Conservation (phyloP, 1,140 invertebrate genomes). For the Hyphantria cunea region DNA sequence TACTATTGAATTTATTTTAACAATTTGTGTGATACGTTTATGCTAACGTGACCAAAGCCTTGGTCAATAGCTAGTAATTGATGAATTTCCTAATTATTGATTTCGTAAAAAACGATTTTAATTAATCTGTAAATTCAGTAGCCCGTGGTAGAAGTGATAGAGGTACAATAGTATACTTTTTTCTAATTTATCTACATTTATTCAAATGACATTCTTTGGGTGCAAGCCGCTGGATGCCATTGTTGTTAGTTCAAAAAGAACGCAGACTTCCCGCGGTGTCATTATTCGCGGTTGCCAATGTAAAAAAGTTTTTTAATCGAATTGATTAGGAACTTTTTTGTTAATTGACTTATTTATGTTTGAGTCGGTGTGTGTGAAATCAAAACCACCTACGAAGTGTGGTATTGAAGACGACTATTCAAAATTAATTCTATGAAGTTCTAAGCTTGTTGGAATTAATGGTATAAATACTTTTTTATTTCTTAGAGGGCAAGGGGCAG, state of each 20-base stretch:
- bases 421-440: too few relatives aligned
- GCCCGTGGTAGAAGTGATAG: constrained; percentile 42
- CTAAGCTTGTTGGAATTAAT: too few relatives aligned
- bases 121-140: constrained; percentile 63
- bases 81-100: too few relatives aligned
- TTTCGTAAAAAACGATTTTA: background rate
- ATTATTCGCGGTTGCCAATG: constrained; percentile 71
- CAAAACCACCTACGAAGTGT: constrained; percentile 18
- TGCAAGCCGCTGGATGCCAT: constrained; percentile 66
- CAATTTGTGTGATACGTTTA: too few relatives aligned
- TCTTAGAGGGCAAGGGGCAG: too few relatives aligned
- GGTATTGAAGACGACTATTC: too few relatives aligned
- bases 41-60: too few relatives aligned
- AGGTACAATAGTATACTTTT: constrained; percentile 52
- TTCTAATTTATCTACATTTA: constrained; percentile 45
- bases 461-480: too few relatives aligned
- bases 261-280: constrained; percentile 60
- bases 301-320: constrained; percentile 60
- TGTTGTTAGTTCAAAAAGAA: constrained; percentile 69
- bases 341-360: constrained; percentile 39
- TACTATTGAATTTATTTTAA: too few relatives aligned
- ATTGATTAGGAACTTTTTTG: constrained; percentile 55
- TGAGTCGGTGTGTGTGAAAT: constrained; percentile 3
- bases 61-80: too few relatives aligned
- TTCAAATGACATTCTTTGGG: constrained; percentile 65